Evolutionary conservation across 2,113 vertebrate genomes (phyloP).

Genomic region (Thermophis baileyi): DNA sequence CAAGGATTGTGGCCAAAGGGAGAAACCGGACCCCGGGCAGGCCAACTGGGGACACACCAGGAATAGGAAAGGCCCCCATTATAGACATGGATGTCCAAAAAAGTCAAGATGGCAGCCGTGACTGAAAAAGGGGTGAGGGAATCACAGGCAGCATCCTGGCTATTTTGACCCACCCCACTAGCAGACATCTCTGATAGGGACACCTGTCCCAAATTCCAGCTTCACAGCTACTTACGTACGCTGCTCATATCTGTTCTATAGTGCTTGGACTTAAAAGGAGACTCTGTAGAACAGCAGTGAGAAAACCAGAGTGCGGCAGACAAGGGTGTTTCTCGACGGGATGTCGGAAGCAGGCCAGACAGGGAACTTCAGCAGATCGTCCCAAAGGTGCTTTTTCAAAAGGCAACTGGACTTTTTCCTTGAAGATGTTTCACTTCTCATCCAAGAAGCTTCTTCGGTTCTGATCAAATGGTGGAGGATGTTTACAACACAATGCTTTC

Average conservation of each 20-base stretch:
- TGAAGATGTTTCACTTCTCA: no score
- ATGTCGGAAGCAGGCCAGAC: neutral
- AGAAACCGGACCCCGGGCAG: neutral
- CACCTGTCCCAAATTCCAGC: neutral
- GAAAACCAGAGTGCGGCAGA: neutral
- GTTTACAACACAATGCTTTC: no score
- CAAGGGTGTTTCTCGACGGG: neutral
- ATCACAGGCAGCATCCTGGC: neutral
- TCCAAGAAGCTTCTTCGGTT: no score
- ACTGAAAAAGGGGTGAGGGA: neutral
- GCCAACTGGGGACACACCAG: neutral
- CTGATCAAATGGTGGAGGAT: no score
- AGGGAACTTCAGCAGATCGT: neutral
- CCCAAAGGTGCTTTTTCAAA: no score
- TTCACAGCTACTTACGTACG: no score
- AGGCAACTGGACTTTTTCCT: no score
- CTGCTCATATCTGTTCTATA: neutral
- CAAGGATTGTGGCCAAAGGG: neutral
- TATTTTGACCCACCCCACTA: neutral
- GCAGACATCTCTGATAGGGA: neutral
- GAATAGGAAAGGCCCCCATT: neutral
- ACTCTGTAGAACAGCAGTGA: neutral
- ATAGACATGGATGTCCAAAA: neutral
- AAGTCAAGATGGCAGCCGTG: neutral
- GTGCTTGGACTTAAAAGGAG: neutral